Conservation (phyloP, 2,113 vertebrate genomes). For the Neopipo cinnamomea region DNA sequence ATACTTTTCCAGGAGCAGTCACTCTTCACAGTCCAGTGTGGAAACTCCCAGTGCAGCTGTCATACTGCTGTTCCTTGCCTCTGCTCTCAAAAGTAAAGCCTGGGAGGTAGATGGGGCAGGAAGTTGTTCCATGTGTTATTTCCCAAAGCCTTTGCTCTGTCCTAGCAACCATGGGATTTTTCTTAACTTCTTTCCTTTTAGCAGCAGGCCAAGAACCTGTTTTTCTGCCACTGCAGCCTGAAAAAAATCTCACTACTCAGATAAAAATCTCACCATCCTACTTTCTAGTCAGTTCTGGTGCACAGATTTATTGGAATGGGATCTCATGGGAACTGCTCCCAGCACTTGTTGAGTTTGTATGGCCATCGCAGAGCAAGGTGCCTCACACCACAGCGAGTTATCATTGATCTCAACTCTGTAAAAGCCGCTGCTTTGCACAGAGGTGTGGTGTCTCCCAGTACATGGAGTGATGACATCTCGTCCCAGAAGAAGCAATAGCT, state of each 20-base stretch:
- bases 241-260: constrained; percentile 14
- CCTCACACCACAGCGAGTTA: neutral
- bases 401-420: neutral
- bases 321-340: neutral
- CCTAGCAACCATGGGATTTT: neutral
- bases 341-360: neutral
- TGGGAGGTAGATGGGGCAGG: neutral
- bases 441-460: neutral
- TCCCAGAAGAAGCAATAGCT: neutral
- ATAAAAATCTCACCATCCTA: constrained; percentile 26
- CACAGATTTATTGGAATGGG: neutral
- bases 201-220: neutral
- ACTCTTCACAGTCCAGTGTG: neutral
- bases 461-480: neutral
- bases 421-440: neutral
- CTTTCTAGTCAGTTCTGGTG: constrained; percentile 18
- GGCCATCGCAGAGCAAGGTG: neutral
- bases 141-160: neutral
- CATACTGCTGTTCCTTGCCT: neutral
- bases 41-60: neutral
- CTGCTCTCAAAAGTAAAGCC: neutral
- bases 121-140: neutral
- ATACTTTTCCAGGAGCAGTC: neutral
- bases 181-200: constrained; percentile 9
- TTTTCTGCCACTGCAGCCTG: neutral